These are phyloP conservation scores for Zaprionus camerounensis DNA, from an alignment of 1,140 invertebrate genomes.

Conservation along the genomic window DNA sequence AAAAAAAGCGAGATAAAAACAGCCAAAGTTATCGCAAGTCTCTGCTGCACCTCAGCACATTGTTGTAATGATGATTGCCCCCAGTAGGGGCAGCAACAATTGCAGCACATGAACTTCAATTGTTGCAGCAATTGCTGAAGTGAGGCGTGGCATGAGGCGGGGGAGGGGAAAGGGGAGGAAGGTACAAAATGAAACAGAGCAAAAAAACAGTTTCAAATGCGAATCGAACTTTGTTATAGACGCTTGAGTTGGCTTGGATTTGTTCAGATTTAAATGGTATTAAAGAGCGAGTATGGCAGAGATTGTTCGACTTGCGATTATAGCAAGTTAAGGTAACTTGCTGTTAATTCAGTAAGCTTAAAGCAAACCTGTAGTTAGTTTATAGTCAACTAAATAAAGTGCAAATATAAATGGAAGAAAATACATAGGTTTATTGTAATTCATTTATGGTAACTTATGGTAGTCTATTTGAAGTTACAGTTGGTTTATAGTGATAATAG, in stretches of 20 bases:
- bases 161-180: not conserved
- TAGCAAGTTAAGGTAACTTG: not conserved
- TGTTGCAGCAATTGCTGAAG: constrained; percentile 20
- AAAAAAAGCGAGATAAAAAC: constrained; percentile 10
- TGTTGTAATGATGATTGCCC: constrained; percentile 53
- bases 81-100: constrained; percentile 37
- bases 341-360: no score
- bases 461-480: no score
- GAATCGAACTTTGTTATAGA: not conserved
- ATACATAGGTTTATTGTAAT: no score
- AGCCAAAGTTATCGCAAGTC: not conserved
- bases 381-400: no score
- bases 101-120: constrained; percentile 53
- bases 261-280: not conserved
- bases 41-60: constrained; percentile 48
- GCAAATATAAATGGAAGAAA: no score
- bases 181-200: not conserved
- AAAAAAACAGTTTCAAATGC: not conserved
- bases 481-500: no score
- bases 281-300: not conserved
- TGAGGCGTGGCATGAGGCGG: not conserved
- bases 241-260: not conserved
- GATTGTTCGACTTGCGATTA: not conserved
- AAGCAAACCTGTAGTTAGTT: no score
- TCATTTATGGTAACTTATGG: no score